These are phyloP conservation scores for Troglohyphantes excavatus DNA, from an alignment of 2,888 invertebrate species.

Conservation along the genomic window DNA sequence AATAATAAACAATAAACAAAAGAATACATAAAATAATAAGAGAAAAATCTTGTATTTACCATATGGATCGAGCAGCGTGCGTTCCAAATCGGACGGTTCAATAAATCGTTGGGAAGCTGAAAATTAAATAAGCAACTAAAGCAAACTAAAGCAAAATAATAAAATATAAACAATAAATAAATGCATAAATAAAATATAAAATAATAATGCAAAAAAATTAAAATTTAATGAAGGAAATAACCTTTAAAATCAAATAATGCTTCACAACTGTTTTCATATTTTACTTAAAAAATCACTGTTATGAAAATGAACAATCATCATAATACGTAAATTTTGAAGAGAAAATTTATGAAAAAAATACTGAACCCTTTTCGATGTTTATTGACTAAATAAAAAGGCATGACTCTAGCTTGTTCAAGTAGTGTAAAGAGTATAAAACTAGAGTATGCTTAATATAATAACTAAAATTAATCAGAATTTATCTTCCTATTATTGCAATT, in stretches of 20 bases:
- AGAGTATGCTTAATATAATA: too few relatives aligned
- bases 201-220: slow-evolving; percentile 7
- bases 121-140: slow-evolving; percentile 69
- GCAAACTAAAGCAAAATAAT: slow-evolving; percentile 51
- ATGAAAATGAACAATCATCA: too few relatives aligned
- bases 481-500: too few relatives aligned
- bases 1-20: background rate
- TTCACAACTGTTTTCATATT: too few relatives aligned
- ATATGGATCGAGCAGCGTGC: slow-evolving; percentile 69
- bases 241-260: background rate
- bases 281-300: too few relatives aligned
- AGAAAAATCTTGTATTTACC: slow-evolving; percentile 64
- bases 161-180: slow-evolving; percentile 29
- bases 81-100: slow-evolving; percentile 67
- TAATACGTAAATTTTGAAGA: too few relatives aligned
- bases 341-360: too few relatives aligned
- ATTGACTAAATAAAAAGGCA: too few relatives aligned
- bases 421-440: too few relatives aligned
- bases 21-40: slow-evolving; percentile 11
- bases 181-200: slow-evolving; percentile 24
- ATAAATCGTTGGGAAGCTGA: slow-evolving; percentile 68
- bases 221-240: background rate
- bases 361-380: too few relatives aligned
- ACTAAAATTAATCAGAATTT: too few relatives aligned
- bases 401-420: too few relatives aligned